A percentile compares a stretch with the other conserved stretches of the same genome.
Evolutionary conservation across 2,888 invertebrate genomes (phyloP).

Genomic region (Meandrusa payeni): DNA sequence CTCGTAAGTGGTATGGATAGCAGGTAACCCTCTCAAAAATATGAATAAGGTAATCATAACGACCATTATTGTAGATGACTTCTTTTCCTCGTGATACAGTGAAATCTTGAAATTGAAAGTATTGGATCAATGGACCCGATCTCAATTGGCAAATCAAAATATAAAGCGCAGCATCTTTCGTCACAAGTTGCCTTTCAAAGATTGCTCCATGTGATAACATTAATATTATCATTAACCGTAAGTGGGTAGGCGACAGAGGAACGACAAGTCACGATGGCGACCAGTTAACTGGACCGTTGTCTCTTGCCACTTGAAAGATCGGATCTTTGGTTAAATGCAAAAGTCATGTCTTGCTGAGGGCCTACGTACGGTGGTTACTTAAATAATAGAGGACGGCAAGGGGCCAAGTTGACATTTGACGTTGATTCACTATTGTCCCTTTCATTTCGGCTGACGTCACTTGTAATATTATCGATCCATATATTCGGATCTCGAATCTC

Average conservation of each 20-base stretch:
- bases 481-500: slow-evolving; percentile 20
- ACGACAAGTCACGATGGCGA: slow-evolving; percentile 59
- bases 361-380: slow-evolving; percentile 45
- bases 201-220: slow-evolving; percentile 71
- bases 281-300: slow-evolving; percentile 46
- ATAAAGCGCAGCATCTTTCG: slow-evolving; percentile 32
- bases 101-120: slow-evolving; percentile 12
- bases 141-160: slow-evolving; percentile 41
- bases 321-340: slow-evolving; percentile 32
- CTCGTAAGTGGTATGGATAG: neutral
- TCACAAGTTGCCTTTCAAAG: slow-evolving; percentile 43
- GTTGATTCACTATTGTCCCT: slow-evolving; percentile 76
- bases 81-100: slow-evolving; percentile 1
- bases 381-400: slow-evolving; percentile 53
- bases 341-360: slow-evolving; percentile 42
- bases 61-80: neutral
- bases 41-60: slow-evolving; percentile 3
- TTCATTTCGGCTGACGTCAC: slow-evolving; percentile 64
- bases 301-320: slow-evolving; percentile 29
- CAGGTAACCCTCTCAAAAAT: neutral
- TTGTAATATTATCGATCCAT: slow-evolving; percentile 30
- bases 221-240: slow-evolving; percentile 76
- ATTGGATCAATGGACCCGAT: slow-evolving; percentile 6
- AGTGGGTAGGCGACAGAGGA: slow-evolving; percentile 73
- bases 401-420: slow-evolving; percentile 73